Evolutionary conservation across 2,888 invertebrate genomes (phyloP).

Genomic region (Macrosoma leucophasiata): DNA sequence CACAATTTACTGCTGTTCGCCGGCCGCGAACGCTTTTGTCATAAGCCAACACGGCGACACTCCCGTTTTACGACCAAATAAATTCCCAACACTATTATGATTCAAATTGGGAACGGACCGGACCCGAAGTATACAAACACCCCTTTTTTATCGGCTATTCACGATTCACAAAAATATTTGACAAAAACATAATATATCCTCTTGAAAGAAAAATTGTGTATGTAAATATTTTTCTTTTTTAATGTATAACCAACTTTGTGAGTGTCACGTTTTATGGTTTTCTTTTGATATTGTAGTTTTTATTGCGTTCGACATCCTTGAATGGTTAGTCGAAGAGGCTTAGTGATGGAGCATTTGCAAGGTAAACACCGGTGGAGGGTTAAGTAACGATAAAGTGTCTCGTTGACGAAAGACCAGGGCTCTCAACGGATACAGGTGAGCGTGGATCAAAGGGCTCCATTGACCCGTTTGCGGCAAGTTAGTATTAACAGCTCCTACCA

Average conservation of each 20-base stretch:
- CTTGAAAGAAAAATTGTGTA: conserved; percentile 26
- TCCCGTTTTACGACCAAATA: conserved; percentile 69
- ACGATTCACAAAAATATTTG: conserved; percentile 58
- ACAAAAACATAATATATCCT: conserved; percentile 42
- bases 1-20: conserved; percentile 67
- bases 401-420: conserved; percentile 58
- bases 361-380: conserved; percentile 48
- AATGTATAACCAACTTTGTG: conserved; percentile 32
- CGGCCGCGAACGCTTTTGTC: conserved; percentile 63
- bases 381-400: conserved; percentile 48
- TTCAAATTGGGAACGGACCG: conserved; percentile 63
- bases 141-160: conserved; percentile 55
- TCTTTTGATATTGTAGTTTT: no score
- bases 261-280: conserved; percentile 56
- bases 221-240: conserved; percentile 26
- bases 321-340: no score
- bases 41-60: conserved; percentile 60
- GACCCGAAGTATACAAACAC: conserved; percentile 63
- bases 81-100: conserved; percentile 74
- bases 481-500: conserved; percentile 32
- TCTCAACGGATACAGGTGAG: conserved; percentile 57
- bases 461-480: conserved; percentile 60
- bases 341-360: conserved; percentile 27
- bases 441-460: conserved; percentile 65
- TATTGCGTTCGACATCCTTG: no score